phyloP scores from a whole-genome alignment of 2,113 vertebrate species.

The Pedionomus torquatus region DNA sequence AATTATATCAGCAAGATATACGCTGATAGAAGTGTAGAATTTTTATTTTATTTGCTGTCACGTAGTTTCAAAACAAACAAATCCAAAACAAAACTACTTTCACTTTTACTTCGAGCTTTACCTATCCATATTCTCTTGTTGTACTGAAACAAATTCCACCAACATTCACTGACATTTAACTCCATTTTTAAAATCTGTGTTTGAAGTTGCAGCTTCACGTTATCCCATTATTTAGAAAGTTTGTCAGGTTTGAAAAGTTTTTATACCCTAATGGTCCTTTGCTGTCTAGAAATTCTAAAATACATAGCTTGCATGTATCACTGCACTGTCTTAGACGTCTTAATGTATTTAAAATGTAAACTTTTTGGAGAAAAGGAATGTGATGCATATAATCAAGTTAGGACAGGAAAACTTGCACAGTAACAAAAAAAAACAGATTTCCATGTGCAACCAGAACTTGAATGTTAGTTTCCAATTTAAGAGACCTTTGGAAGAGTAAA shows the following conservation, averaged over 20 bases:
- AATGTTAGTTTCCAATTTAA: neutral
- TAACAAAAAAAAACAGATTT: neutral
- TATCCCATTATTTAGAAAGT: neutral
- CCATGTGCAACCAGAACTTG: neutral
- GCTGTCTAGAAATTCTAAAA: neutral
- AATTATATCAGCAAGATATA: neutral
- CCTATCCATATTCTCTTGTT: neutral
- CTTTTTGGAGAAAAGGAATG: neutral
- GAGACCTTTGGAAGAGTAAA: neutral
- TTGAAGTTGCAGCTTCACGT: neutral
- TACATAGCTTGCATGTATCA: neutral
- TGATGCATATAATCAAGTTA: neutral
- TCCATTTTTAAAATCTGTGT: neutral
- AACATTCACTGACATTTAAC: neutral
- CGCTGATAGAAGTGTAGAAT: neutral
- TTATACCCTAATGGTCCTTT: neutral
- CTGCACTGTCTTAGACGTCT: neutral
- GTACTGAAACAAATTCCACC: neutral
- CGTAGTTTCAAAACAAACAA: fast-evolving
- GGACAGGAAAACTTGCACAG: neutral
- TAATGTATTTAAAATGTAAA: neutral
- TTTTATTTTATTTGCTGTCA: neutral
- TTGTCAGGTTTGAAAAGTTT: neutral
- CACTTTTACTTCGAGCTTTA: neutral
- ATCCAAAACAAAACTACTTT: neutral